Conservation (phyloP, 2,113 vertebrate species). For the Planiliza haematocheilus region DNA sequence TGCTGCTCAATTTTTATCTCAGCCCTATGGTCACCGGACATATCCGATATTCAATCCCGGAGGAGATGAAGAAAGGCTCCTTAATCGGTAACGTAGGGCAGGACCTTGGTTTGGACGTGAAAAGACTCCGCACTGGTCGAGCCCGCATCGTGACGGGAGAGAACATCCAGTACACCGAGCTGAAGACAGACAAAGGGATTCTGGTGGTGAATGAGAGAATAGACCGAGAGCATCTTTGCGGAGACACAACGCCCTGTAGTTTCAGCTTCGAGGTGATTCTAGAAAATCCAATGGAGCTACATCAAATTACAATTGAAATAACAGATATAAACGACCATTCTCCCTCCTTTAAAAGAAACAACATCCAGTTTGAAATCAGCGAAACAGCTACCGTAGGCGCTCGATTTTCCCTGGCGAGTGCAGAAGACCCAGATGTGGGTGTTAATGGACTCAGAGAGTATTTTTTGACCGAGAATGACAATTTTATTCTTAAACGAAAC, state of each 20-base stretch:
- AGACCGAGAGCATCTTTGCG: slow-evolving; percentile 75
- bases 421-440: slow-evolving; percentile 80
- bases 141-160: slow-evolving; percentile 54
- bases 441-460: slow-evolving; percentile 78
- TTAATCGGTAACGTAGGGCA: slow-evolving; percentile 63
- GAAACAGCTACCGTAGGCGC: slow-evolving; percentile 41
- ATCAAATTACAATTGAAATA: slow-evolving; percentile 65
- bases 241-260: slow-evolving; percentile 65
- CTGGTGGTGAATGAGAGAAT: slow-evolving; percentile 70
- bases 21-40: slow-evolving; percentile 20
- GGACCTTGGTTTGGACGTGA: slow-evolving; percentile 54
- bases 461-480: slow-evolving; percentile 64
- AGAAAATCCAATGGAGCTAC: slow-evolving; percentile 74
- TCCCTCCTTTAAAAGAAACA: slow-evolving; percentile 38
- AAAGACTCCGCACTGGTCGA: slow-evolving; percentile 40
- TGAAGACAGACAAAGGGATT: slow-evolving; percentile 70
- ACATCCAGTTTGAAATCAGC: slow-evolving; percentile 60
- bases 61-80: slow-evolving; percentile 67
- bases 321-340: slow-evolving; percentile 73
- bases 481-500: slow-evolving; percentile 78
- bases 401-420: slow-evolving; percentile 59
- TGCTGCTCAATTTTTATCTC: background rate
- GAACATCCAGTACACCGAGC: slow-evolving; percentile 56
- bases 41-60: slow-evolving; percentile 68
- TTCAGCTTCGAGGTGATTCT: slow-evolving; percentile 76